A percentile compares a stretch with the other conserved stretches of the same genome.
These are phyloP conservation scores for human DNA, from an alignment of 2,113 vertebrate species.

Conservation along the genomic window DNA sequence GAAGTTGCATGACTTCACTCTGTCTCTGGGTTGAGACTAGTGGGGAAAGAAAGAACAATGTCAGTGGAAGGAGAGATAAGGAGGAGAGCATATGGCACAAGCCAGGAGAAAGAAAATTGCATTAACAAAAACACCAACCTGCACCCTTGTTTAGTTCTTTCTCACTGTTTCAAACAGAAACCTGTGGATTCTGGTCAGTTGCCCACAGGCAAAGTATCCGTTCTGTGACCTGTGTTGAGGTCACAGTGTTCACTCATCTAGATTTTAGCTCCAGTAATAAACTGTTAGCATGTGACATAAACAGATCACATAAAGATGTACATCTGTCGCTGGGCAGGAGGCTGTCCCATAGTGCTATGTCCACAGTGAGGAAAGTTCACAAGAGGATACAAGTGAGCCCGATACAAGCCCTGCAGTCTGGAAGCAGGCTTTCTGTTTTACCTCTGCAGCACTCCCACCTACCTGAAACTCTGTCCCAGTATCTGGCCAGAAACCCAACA, in stretches of 20 bases:
- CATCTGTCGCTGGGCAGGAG: not conserved
- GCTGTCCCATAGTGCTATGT: fast-evolving
- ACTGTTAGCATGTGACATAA: not conserved
- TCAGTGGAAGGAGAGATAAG: not conserved
- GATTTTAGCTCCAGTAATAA: not conserved
- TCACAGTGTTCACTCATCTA: not conserved
- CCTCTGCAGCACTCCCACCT: not conserved
- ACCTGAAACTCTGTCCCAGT: not conserved
- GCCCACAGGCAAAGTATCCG: not conserved
- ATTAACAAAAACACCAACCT: not conserved
- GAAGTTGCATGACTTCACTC: not conserved
- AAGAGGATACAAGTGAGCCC: fast-evolving
- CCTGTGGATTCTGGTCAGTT: not conserved
- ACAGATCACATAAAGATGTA: not conserved
- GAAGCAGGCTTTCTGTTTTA: fast-evolving
- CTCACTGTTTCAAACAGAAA: not conserved
- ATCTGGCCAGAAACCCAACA: not conserved
- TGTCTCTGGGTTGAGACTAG: not conserved
- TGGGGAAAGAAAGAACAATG: not conserved
- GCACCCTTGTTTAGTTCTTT: not conserved
- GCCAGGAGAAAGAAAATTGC: not conserved
- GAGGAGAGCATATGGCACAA: not conserved
- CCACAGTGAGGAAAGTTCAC: fast-evolving
- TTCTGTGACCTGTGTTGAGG: too few species aligned
- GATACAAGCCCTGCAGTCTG: too few species aligned